Evolutionary conservation across 2,113 vertebrate species (phyloP).

Genomic region (Buteo buteo): DNA sequence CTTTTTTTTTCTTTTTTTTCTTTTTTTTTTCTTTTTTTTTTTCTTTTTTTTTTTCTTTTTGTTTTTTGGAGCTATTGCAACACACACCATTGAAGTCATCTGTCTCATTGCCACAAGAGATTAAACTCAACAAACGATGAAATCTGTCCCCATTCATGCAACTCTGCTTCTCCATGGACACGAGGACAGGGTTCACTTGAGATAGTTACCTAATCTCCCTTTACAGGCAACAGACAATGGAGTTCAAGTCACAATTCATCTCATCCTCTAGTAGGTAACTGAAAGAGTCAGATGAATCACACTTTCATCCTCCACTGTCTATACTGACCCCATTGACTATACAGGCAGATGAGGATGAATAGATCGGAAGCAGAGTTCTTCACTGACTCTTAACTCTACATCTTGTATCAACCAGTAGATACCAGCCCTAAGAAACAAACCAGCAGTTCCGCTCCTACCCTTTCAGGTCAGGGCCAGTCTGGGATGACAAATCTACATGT

Average conservation of each 20-base stretch:
- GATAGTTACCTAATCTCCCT: not conserved
- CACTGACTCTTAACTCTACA: not conserved
- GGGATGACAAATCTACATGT: not conserved
- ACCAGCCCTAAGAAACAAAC: not conserved
- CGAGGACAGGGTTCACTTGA: not conserved
- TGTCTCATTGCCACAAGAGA: not conserved
- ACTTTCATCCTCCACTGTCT: not conserved
- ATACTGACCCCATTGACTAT: fast-evolving
- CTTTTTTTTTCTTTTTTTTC: too few relatives aligned
- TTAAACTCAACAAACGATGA: not conserved
- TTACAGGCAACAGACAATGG: not conserved
- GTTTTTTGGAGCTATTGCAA: not conserved
- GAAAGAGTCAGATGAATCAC: not conserved
- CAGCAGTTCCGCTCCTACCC: not conserved
- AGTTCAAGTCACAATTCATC: not conserved
- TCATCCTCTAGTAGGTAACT: not conserved
- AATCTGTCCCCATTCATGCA: not conserved
- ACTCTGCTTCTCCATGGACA: not conserved
- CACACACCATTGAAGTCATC: not conserved
- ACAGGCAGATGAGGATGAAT: not conserved
- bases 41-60: too few relatives aligned
- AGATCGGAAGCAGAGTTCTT: not conserved
- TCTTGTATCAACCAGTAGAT: not conserved
- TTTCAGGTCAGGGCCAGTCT: not conserved
- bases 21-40: not conserved